Evolutionary conservation across 2,888 invertebrate species (phyloP).

Genomic region (Watsonalla binaria): DNA sequence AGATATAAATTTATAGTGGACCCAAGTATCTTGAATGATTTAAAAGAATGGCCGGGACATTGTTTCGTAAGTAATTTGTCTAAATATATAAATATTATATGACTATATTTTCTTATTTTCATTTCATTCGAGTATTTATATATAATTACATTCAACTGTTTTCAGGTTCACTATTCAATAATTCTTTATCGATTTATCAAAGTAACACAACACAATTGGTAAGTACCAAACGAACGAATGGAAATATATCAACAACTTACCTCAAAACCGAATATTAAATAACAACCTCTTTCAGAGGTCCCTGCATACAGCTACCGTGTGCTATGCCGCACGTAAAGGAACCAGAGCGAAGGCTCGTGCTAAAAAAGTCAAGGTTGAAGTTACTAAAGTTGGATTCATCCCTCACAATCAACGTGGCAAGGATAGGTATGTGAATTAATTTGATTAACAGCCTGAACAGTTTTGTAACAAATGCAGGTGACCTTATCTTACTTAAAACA

Average conservation of each 20-base stretch:
- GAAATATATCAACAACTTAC: neutral
- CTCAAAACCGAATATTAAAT: no score
- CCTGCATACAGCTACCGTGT: slow-evolving; percentile 76
- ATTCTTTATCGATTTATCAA: slow-evolving; percentile 42
- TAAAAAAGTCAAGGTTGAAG: slow-evolving; percentile 86
- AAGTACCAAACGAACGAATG: slow-evolving; percentile 21
- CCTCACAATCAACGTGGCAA: slow-evolving; percentile 83
- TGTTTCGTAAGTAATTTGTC: slow-evolving; percentile 51
- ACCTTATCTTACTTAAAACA: no score
- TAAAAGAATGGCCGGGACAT: slow-evolving; percentile 45
- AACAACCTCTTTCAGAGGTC: slow-evolving; percentile 48
- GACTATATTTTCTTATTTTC: neutral
- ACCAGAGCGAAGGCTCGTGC: slow-evolving; percentile 87
- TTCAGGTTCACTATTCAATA: slow-evolving; percentile 57
- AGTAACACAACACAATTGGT: slow-evolving; percentile 47
- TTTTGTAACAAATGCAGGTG: no score
- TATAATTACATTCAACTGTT: slow-evolving; percentile 22
- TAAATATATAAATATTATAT: no score
- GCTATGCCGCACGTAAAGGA: slow-evolving; percentile 89
- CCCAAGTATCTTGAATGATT: neutral
- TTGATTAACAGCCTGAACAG: no score
- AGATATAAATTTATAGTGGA: no score
- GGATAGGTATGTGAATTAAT: slow-evolving; percentile 31
- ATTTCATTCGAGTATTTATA: slow-evolving; percentile 4
- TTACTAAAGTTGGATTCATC: slow-evolving; percentile 86